These are phyloP conservation scores for Homarus gammarus DNA, from an alignment of 2,888 invertebrate species.

Conservation along the genomic window DNA sequence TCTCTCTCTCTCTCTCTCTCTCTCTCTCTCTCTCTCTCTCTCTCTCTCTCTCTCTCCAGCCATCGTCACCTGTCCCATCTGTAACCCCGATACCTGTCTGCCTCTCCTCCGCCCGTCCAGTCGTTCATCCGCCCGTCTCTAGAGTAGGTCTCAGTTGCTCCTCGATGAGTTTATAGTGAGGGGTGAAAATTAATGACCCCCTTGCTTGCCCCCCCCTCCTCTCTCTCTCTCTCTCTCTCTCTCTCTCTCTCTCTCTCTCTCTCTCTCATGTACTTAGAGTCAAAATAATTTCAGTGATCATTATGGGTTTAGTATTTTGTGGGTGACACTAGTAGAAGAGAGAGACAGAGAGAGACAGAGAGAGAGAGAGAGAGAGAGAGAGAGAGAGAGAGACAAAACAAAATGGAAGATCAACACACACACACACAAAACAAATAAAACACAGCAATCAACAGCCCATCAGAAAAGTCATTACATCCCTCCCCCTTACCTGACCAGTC, in stretches of 20 bases:
- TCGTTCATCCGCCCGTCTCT: no score
- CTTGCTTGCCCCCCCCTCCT: background rate
- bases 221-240: background rate
- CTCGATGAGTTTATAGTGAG: background rate
- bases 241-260: background rate
- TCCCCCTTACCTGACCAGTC: no score
- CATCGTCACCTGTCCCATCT: background rate
- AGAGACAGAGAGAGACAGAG: no score
- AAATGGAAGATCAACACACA: no score
- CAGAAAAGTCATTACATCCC: no score
- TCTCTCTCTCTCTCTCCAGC: background rate
- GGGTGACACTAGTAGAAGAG: no score
- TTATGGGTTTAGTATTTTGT: no score
- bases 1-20: background rate
- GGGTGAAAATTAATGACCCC: background rate
- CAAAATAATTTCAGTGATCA: no score
- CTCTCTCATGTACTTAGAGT: background rate
- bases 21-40: slow-evolving; percentile 10
- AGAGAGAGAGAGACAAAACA: no score
- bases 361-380: no score
- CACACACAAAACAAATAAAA: no score
- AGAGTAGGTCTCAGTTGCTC: background rate
- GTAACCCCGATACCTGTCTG: background rate
- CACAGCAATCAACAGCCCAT: no score
- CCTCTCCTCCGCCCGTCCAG: background rate